phyloP scores from a whole-genome alignment of 2,797 vertebrate genomes.

The Champsocephalus esox region DNA sequence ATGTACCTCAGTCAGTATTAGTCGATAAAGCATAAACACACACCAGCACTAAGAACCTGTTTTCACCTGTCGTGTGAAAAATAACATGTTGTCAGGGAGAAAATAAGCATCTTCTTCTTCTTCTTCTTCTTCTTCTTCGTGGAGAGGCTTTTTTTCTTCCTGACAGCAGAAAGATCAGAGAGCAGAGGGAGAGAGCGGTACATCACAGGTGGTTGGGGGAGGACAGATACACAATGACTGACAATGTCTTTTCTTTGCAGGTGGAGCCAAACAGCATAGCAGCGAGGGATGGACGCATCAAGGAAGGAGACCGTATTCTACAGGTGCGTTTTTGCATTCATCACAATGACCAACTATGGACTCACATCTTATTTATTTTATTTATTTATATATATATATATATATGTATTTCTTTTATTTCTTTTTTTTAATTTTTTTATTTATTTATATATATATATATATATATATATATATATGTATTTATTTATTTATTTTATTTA shows the following conservation, averaged over 20 bases:
- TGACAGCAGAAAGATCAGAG: slow-evolving; percentile 30
- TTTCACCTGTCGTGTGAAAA: background rate
- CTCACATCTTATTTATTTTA: background rate
- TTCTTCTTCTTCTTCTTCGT: background rate
- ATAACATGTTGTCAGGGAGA: background rate
- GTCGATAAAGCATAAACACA: background rate
- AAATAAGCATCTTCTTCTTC: slow-evolving; percentile 2
- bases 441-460: too few species aligned
- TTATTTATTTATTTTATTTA: too few species aligned
- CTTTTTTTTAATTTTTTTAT: too few species aligned
- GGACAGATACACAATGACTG: slow-evolving; percentile 2
- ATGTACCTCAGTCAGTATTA: slow-evolving; percentile 3
- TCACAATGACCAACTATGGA: background rate
- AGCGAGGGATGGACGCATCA: slow-evolving; percentile 93
- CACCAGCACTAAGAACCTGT: background rate
- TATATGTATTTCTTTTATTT: too few species aligned
- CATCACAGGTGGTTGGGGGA: background rate
- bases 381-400: too few species aligned
- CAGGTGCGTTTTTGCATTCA: slow-evolving; percentile 83
- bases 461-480: too few species aligned
- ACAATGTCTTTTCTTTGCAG: slow-evolving; percentile 73
- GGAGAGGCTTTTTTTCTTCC: background rate
- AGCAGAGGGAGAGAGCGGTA: background rate
- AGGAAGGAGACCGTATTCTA: slow-evolving; percentile 94
- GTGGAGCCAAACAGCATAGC: slow-evolving; percentile 95